These are phyloP conservation scores for Hydrochoerus hydrochaeris DNA, from an alignment of 2,113 vertebrate genomes.

Conservation along the genomic window DNA sequence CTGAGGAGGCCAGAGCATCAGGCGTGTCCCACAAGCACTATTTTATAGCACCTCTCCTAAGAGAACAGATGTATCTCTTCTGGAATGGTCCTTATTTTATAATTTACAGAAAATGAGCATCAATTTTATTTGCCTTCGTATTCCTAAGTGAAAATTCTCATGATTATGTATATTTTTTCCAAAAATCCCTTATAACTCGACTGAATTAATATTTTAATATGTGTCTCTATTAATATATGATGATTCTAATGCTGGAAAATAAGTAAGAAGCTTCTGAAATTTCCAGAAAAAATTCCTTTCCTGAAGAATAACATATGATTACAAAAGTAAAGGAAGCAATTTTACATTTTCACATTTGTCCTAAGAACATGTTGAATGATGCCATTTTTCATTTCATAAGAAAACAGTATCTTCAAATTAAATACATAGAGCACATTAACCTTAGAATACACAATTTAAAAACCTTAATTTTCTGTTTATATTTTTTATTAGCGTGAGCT, in stretches of 20 bases:
- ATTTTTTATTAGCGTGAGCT: no score
- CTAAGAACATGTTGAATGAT: not conserved
- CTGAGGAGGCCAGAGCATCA: not conserved
- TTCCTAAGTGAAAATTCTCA: not conserved
- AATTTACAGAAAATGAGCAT: not conserved
- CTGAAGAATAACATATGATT: conserved; percentile 35
- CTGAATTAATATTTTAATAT: not conserved
- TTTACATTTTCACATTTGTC: conserved; percentile 18
- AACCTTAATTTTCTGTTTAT: no score
- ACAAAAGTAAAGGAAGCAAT: not conserved
- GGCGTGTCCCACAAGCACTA: not conserved
- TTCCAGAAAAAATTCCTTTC: conserved; percentile 39
- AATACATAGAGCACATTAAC: not conserved
- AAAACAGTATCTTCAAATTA: not conserved
- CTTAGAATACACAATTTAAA: no score
- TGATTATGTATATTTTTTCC: conserved; percentile 14
- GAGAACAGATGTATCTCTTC: not conserved
- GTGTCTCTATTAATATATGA: not conserved
- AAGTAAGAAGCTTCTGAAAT: conserved; percentile 9
- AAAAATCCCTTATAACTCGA: not conserved
- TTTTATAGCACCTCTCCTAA: no score
- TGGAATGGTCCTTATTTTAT: not conserved
- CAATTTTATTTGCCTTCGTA: not conserved
- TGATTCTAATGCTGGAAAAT: not conserved
- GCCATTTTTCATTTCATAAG: conserved; percentile 33